A percentile compares a stretch with the other conserved stretches of the same genome.
phyloP scores from a whole-genome alignment of 2,888 invertebrate species.

The Eupithecia subumbrata region DNA sequence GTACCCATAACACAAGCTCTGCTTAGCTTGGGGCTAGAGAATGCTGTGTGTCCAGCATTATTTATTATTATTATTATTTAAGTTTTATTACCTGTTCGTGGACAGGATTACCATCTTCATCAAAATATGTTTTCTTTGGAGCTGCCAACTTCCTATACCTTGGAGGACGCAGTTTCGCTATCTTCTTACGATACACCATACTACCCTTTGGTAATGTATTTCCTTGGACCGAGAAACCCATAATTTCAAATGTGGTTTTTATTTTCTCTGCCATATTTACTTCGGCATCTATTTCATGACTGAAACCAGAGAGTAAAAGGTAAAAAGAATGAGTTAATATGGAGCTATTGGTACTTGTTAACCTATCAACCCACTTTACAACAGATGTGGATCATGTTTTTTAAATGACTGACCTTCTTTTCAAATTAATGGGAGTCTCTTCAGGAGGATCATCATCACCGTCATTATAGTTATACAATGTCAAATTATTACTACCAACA shows the following conservation, averaged over 20 bases:
- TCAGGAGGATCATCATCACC: constrained; percentile 82
- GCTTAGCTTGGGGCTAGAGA: too few species aligned
- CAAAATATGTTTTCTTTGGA: constrained; percentile 86
- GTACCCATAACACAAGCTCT: too few species aligned
- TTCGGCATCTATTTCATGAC: constrained; percentile 82
- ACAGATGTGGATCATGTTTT: not conserved
- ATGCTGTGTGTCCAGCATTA: too few species aligned
- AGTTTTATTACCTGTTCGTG: constrained; percentile 61
- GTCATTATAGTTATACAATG: constrained; percentile 61
- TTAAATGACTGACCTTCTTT: constrained; percentile 75
- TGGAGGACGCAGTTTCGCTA: constrained; percentile 82
- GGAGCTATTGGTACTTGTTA: not conserved
- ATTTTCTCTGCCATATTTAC: constrained; percentile 82
- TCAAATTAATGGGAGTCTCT: constrained; percentile 78
- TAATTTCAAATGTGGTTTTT: constrained; percentile 86
- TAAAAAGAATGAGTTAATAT: not conserved
- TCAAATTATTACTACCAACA: constrained; percentile 51
- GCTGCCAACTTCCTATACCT: constrained; percentile 63
- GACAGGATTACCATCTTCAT: constrained; percentile 86
- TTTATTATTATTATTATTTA: too few species aligned
- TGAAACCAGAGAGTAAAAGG: constrained; percentile 51
- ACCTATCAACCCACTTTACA: not conserved
- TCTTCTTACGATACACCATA: constrained; percentile 86
- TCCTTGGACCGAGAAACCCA: constrained; percentile 81
- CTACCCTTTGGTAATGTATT: constrained; percentile 79